Conservation (phyloP, 2,888 invertebrate genomes). For the Meloe dianella region DNA sequence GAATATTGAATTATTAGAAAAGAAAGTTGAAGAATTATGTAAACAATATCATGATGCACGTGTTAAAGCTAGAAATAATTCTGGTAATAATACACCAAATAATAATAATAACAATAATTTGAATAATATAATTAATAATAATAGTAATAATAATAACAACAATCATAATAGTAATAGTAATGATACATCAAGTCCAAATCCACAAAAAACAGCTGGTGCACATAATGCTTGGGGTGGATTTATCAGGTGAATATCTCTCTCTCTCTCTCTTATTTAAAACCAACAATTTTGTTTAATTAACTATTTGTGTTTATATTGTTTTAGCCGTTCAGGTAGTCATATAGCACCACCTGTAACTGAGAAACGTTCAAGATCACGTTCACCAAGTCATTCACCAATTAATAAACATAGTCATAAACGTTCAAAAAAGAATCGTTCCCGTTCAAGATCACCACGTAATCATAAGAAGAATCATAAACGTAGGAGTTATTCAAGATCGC, state of each 20-base stretch:
- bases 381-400: slow-evolving; percentile 53
- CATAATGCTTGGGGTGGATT: slow-evolving; percentile 74
- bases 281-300: neutral
- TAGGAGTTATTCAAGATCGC: slow-evolving; percentile 56
- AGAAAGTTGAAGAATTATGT: slow-evolving; percentile 74
- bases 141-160: neutral
- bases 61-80: slow-evolving; percentile 62
- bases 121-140: slow-evolving; percentile 27
- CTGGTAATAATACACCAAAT: slow-evolving; percentile 61
- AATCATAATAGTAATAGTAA: slow-evolving; percentile 42
- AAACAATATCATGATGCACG: slow-evolving; percentile 74
- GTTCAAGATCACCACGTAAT: slow-evolving; percentile 51
- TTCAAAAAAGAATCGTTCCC: slow-evolving; percentile 55
- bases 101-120: neutral
- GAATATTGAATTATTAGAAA: slow-evolving; percentile 75
- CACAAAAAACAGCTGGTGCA: slow-evolving; percentile 64
- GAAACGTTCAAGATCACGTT: slow-evolving; percentile 54
- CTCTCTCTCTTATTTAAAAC: too few species aligned
- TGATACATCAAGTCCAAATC: slow-evolving; percentile 56
- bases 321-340: slow-evolving; percentile 58
- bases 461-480: slow-evolving; percentile 56
- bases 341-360: slow-evolving; percentile 54
- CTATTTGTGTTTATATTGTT: slow-evolving; percentile 16
- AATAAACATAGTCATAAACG: slow-evolving; percentile 52
- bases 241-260: slow-evolving; percentile 64